These are phyloP conservation scores for Xiphophorus hellerii DNA, from an alignment of 2,113 vertebrate genomes.

Conservation along the genomic window DNA sequence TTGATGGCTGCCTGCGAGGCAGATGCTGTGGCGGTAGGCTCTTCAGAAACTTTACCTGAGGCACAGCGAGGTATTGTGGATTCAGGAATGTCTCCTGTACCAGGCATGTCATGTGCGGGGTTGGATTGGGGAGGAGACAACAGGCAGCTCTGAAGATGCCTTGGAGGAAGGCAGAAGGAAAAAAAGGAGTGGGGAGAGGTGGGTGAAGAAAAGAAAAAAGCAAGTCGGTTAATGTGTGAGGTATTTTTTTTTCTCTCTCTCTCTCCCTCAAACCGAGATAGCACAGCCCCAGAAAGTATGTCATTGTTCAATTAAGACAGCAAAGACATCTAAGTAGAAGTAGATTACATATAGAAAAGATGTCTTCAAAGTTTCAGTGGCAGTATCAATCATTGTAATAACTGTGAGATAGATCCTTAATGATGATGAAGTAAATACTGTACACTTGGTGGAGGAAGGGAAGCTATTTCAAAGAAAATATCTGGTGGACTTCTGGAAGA, in stretches of 20 bases:
- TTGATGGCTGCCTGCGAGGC: constrained; percentile 54
- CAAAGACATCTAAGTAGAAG: constrained; percentile 54
- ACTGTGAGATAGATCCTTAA: constrained; percentile 68
- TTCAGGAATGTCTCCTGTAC: constrained; percentile 61
- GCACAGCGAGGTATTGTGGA: constrained; percentile 67
- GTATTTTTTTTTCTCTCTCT: constrained; percentile 13
- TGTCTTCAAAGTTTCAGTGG: constrained; percentile 60
- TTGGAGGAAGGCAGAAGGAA: constrained; percentile 40
- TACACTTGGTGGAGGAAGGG: constrained; percentile 60
- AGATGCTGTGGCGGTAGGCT: constrained; percentile 46
- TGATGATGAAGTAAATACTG: constrained; percentile 74
- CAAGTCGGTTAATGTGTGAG: constrained; percentile 51
- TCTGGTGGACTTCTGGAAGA: constrained; percentile 28
- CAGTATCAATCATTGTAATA: constrained; percentile 74
- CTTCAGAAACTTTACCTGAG: constrained; percentile 75
- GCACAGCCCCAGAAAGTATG: constrained; percentile 55
- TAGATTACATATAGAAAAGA: constrained; percentile 57
- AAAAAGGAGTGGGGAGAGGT: constrained; percentile 34
- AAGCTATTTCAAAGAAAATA: constrained; percentile 51
- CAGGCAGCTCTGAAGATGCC: constrained; percentile 54
- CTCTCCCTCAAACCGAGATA: constrained; percentile 54
- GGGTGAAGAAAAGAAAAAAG: constrained; percentile 6
- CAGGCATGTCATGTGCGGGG: constrained; percentile 46
- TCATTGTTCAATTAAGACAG: constrained; percentile 71
- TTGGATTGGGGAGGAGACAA: constrained; percentile 65